Evolutionary conservation across 2,113 vertebrate species (phyloP).

Genomic region (Saccopteryx bilineata): DNA sequence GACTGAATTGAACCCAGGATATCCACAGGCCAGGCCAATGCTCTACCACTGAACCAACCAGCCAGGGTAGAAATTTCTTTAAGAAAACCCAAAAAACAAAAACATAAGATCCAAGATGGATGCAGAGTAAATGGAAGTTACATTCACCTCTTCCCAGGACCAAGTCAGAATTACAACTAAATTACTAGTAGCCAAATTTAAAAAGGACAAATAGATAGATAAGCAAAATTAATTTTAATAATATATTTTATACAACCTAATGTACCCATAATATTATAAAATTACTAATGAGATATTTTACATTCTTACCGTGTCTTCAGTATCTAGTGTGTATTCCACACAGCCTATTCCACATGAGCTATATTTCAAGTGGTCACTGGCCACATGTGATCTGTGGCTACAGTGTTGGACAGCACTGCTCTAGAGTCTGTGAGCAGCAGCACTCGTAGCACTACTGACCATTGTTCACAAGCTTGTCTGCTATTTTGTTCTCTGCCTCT

Average conservation of each 20-base stretch:
- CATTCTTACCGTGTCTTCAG: background rate
- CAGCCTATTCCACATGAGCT: background rate
- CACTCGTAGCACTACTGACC: background rate
- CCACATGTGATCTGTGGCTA: too few species aligned
- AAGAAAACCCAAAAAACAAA: too few species aligned
- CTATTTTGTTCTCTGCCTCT: background rate
- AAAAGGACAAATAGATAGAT: background rate
- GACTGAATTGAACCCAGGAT: too few species aligned
- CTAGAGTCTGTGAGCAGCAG: background rate
- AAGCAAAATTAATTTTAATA: background rate
- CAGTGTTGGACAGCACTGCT: background rate
- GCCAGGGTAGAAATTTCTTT: too few species aligned
- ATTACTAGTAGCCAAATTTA: too few species aligned
- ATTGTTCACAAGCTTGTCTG: background rate
- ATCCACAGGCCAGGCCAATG: too few species aligned
- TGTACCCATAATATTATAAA: background rate
- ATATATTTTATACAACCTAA: background rate
- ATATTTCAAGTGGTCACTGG: background rate
- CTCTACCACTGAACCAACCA: too few species aligned
- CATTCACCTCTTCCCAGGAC: too few species aligned
- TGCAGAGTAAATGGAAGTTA: too few species aligned
- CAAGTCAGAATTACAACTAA: too few species aligned
- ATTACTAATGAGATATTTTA: background rate
- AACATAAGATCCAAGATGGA: too few species aligned
- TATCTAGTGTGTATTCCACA: too few species aligned